These are phyloP conservation scores for Drosophila biarmipes DNA, from an alignment of 1,140 invertebrate species.

Conservation along the genomic window DNA sequence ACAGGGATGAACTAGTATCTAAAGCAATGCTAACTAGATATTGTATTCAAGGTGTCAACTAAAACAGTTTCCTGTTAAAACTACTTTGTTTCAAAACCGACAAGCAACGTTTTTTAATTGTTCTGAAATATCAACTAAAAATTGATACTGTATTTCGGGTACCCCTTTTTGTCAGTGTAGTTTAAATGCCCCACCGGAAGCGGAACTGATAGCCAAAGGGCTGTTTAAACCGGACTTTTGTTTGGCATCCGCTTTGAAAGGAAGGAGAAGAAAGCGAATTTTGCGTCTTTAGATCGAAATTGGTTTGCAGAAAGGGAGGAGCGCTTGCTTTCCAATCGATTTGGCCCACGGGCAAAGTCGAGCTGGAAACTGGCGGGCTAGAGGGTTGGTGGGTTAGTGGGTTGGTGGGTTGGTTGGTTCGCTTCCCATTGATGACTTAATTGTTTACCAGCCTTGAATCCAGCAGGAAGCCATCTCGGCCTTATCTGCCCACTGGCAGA, in stretches of 20 bases:
- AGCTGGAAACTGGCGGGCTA: not conserved
- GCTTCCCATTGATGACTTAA: conserved; percentile 50
- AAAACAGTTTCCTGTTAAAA: no score
- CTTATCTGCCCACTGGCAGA: conserved; percentile 36
- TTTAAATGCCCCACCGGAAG: conserved; percentile 23
- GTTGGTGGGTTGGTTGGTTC: not conserved
- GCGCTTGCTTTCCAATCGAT: conserved; percentile 23
- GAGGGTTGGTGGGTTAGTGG: not conserved
- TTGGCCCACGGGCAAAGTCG: conserved; percentile 12
- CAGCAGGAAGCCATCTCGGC: conserved; percentile 17
- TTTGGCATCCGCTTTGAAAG: conserved; percentile 2
- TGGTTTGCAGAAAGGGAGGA: not conserved
- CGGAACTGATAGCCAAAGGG: conserved; percentile 19
- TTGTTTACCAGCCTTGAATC: conserved; percentile 44
- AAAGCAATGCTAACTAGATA: no score
- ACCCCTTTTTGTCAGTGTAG: not conserved
- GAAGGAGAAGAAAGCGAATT: conserved; percentile 1
- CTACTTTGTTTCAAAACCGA: no score
- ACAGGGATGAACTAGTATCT: no score
- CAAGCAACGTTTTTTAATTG: no score
- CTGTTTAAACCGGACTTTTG: conserved; percentile 9
- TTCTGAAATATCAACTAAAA: no score
- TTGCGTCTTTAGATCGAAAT: not conserved
- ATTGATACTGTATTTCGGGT: no score
- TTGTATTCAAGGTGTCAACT: no score